phyloP scores from a whole-genome alignment of 2,797 vertebrate genomes.

The Buceros bicornis region DNA sequence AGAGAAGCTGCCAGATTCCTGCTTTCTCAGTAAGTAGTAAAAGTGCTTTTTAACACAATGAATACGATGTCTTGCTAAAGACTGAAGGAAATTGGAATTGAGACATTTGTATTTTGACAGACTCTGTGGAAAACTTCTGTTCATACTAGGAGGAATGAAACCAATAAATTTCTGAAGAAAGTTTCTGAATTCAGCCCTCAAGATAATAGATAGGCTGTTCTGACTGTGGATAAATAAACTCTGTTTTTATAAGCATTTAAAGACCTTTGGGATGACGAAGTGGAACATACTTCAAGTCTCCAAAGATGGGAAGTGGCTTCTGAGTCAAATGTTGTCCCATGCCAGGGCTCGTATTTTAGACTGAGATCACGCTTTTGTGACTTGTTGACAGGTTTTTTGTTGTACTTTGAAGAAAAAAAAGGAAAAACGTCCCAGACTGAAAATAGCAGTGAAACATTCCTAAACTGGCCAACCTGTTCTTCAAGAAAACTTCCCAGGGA shows the following conservation, averaged over 20 bases:
- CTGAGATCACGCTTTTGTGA: constrained; percentile 64
- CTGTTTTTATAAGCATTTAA: constrained; percentile 57
- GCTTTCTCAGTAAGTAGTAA: constrained; percentile 65
- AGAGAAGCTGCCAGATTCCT: constrained; percentile 47
- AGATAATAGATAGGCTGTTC: constrained; percentile 70
- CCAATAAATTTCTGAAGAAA: constrained; percentile 62
- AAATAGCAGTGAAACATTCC: constrained; percentile 58
- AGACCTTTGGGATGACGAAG: constrained; percentile 52
- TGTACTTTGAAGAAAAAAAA: constrained; percentile 16
- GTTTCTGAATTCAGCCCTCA: constrained; percentile 51
- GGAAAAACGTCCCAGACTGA: constrained; percentile 26
- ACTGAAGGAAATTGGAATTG: constrained; percentile 53
- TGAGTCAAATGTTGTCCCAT: constrained; percentile 63
- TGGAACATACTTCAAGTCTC: constrained; percentile 68
- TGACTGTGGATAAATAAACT: constrained; percentile 63
- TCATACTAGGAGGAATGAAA: constrained; percentile 65
- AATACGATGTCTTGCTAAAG: constrained; percentile 55
- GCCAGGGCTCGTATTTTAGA: constrained; percentile 59
- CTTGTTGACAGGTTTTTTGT: constrained; percentile 55
- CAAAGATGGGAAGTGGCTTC: constrained; percentile 70
- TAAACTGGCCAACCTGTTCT: constrained; percentile 38
- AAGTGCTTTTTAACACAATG: constrained; percentile 62
- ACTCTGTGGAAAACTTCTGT: constrained; percentile 61
- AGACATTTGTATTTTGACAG: constrained; percentile 63
- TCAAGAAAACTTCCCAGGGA: constrained; percentile 56